Evolutionary conservation across 2,797 vertebrate species (phyloP), one percentile per base, ranked within the genome.

Genomic region (Pangasius djambal): DNA sequence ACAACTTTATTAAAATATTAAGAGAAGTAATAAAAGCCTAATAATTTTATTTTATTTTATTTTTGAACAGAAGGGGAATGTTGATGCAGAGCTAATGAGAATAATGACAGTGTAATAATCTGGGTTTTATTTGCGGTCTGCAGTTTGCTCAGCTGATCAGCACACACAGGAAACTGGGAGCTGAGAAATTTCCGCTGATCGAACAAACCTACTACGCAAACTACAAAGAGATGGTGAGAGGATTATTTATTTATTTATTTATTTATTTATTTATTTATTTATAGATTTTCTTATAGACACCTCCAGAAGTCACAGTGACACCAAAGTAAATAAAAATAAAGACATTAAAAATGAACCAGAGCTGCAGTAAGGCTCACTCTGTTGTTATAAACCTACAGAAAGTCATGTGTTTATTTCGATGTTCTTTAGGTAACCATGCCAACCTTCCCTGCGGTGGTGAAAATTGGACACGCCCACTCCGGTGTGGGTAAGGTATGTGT

Each of bases 201-300:
- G 98, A 99, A 89, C 99, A 99, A 93, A 98, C 97, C 0, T 99
- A 97, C 94, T 99, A 99, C 86, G 98, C 99, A 10, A 99, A 99
- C 94, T 98, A 99, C 94, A 99, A 98, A 93, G 99, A 99, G 94
- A 99, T 99, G 99, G 99, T 99, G 95, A 85, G 97, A 95, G 79
- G 84, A 34, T 48, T 48, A 10, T 59, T 25, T 81, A 31, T 22
- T 6, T 44, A 40, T 40, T 22, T 48, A 8, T n/a, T 48, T 13
- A 5, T 48, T 48, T 48, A 1, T 75, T 25, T 75, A 15, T n/a
- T 57, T 75, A 15, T 16, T 57, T 40, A 82, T 25, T 37, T 4
- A 61, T 40, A 61, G 18, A 12, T 25, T 40, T 78, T n/a, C 28
- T 55, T 22, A 18, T 25, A 25, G 72, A 75, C 9, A 20, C 50